These are phyloP conservation scores for Lytechinus variegatus DNA, from an alignment of 35 echinoderm and acorn worm species.

Conservation along the genomic window DNA sequence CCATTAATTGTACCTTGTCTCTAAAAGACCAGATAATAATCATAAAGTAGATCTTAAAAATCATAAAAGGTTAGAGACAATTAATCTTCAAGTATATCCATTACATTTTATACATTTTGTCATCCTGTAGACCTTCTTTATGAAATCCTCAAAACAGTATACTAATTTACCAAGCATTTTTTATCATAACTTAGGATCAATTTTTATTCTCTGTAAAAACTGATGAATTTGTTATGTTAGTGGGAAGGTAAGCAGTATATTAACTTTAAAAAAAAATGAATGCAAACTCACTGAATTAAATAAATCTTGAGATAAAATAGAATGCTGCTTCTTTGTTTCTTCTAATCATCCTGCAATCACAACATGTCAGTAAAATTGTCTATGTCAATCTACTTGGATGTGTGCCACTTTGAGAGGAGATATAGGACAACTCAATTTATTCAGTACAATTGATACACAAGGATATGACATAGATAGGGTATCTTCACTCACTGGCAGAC, in stretches of 20 bases:
- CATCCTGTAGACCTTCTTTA: background rate
- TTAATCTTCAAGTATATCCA: background rate
- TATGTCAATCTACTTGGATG: background rate
- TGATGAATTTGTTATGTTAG: background rate
- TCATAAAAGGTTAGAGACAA: background rate
- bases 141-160: background rate
- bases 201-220: background rate
- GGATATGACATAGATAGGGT: background rate
- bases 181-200: background rate
- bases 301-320: too few relatives aligned
- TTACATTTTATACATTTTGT: background rate
- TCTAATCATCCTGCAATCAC: background rate
- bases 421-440: conserved; percentile 13
- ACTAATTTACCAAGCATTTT: background rate
- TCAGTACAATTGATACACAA: background rate
- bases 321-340: background rate
- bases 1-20: background rate
- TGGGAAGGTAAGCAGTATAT: background rate
- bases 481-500: background rate
- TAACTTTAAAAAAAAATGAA: background rate
- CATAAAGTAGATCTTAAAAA: background rate
- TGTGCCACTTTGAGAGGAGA: background rate
- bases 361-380: background rate
- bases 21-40: background rate
- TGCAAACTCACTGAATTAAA: background rate